These are phyloP conservation scores for Salvelinus alpinus DNA, from an alignment of 2,113 vertebrate species.

Conservation along the genomic window DNA sequence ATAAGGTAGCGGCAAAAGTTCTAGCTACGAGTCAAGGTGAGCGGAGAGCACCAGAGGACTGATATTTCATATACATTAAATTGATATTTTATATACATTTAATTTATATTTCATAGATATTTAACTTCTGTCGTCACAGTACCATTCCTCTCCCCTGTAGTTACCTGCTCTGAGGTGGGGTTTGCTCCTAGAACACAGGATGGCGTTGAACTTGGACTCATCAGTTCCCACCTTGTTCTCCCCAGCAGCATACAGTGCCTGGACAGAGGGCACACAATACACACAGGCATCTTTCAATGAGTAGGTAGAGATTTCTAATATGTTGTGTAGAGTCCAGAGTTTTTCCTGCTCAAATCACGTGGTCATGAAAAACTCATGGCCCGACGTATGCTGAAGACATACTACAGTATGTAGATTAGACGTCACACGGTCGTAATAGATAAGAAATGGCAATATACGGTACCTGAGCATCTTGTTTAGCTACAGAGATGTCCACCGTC, in stretches of 20 bases:
- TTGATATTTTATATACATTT: constrained; percentile 8
- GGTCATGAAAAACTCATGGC: too few species aligned
- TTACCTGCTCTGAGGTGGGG: constrained; percentile 91
- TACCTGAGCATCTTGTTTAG: constrained; percentile 95
- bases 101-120: neutral
- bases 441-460: constrained; percentile 15
- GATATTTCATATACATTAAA: too few species aligned
- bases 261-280: neutral
- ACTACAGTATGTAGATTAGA: neutral
- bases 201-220: constrained; percentile 95
- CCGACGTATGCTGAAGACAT: too few species aligned
- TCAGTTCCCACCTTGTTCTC: constrained; percentile 96
- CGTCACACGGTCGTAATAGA: neutral
- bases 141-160: neutral
- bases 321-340: too few species aligned
- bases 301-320: neutral
- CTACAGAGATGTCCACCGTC: constrained; percentile 85
- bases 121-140: neutral
- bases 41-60: too few species aligned
- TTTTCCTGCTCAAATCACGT: too few species aligned
- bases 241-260: constrained; percentile 90
- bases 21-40: too few species aligned
- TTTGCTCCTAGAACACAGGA: constrained; percentile 90
- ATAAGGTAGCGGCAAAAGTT: neutral
- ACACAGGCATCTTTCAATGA: neutral